Conservation (phyloP, 1,140 invertebrate genomes). For the Drosophila melanica region DNA sequence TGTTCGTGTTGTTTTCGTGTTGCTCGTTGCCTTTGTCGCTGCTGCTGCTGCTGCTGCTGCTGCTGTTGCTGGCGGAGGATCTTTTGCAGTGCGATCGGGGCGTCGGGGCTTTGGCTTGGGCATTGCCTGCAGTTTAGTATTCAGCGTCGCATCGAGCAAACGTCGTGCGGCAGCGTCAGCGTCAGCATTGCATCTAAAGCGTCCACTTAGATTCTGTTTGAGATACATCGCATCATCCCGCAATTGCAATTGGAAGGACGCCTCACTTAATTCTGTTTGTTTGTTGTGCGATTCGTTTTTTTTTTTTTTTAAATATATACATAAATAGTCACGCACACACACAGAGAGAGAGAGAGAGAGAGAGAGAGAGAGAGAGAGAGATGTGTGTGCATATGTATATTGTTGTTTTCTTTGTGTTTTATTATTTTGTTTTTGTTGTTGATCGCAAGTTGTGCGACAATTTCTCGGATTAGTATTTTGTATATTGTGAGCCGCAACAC, state of each 20-base stretch:
- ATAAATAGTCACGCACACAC: too few species aligned
- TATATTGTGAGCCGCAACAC: slow-evolving; percentile 1
- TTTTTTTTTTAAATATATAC: slow-evolving; percentile 14
- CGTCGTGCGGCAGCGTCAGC: slow-evolving; percentile 48
- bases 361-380: too few species aligned
- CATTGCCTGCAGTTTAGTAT: slow-evolving; percentile 66
- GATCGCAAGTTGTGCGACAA: neutral
- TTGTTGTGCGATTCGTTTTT: neutral
- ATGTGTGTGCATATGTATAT: neutral
- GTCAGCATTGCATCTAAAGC: slow-evolving; percentile 1
- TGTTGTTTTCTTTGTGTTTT: slow-evolving; percentile 15
- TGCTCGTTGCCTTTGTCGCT: slow-evolving; percentile 26
- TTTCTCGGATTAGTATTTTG: neutral
- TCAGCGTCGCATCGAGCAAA: slow-evolving; percentile 74
- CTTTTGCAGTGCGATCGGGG: slow-evolving; percentile 20
- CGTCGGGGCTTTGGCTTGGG: slow-evolving; percentile 13
- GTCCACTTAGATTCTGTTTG: neutral
- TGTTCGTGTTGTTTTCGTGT: slow-evolving; percentile 16
- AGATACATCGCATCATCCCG: neutral
- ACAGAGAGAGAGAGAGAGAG: too few species aligned
- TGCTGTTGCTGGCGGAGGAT: slow-evolving; percentile 33
- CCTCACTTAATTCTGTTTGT: neutral
- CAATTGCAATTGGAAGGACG: neutral
- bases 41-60: slow-evolving; percentile 28
- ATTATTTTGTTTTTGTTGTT: slow-evolving; percentile 22